Base-by-base conservation (phyloP, 2,113 vertebrate genomes). In the Neodon shergylaensis region DNA sequence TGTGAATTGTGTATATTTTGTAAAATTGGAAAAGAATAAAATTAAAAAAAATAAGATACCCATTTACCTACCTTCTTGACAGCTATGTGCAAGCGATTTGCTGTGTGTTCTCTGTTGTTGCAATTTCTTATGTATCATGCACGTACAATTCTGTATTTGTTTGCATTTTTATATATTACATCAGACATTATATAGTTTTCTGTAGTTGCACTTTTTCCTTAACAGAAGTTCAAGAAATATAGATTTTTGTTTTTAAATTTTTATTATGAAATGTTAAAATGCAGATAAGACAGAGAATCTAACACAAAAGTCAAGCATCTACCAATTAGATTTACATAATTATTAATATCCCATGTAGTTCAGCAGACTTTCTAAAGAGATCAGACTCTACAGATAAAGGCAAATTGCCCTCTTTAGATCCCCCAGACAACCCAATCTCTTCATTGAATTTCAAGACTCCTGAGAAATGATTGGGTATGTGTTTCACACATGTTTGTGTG, bases 321-420 rank as follows among this genome's bases (percentile, higher is more conserved):
- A 24, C 52, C 42, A 66, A 31, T 13, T 83, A 13, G 22, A 61
- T 66, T 95, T 94, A 73, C 26, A 5, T 54, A 91, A 44, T 6
- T 87, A 61, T 73, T 88, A 54, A 92, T 36, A 42, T 66, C 89
- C 24, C 86, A 8, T 49, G 7, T 58, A 79, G 66, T 88, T 92
- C 54, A 78, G 24, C 83, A 95, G 31, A 65, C 86, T 77, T 73
- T 90, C 54, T 93, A 47, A 92, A 92, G 83, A 92, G 87, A 78
- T 78, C 4, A 87, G 63, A 74, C 9, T 90, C 58, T 68, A 14
- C 39, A 70, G 52, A 16, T 68, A 84, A 66, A 93, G 36, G 65
- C 36, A 52, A 87, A 58, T 63, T 82, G 28, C 16, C 16, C n/a
- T 95, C 63, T 85, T 49, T 65, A 52, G 36, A 13, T 47, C 21